Base-by-base conservation (phyloP, 1,140 invertebrate genomes). In the Drosophila teissieri region DNA sequence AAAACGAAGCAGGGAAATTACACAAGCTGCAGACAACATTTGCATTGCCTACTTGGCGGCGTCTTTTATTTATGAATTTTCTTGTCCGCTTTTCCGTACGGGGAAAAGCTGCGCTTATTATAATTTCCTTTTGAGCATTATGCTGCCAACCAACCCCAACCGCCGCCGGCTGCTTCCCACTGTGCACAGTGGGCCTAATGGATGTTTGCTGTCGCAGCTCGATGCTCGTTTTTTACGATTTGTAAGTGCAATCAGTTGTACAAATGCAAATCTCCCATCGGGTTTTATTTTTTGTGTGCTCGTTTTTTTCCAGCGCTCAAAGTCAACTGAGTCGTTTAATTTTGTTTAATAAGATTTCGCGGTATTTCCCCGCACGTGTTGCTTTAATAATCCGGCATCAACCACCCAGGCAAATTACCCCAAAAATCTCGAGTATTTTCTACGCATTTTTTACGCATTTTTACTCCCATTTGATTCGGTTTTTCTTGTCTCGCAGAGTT, bases 121-220 rank as follows among this genome's bases (percentile, higher is more conserved):
- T 89, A 84, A 88, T 90, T 84, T 89, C 61, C 61, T 34, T 74
- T 84, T 89, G 73, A 70, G 68, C 80, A 86, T 88, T 88, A 86
- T 52, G 39, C 62, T 40, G 22, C 42, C 24, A 24, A 45, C 42
- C 24, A 24, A 45, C 15, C 52, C 24, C 40, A 49, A 24, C 69
- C 56, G 11, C 22, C 14, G 22, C 19, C 11, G 61, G 64, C 15
- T 37, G 27, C 31, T 46, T 22, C 82, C 84, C 64, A 88, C 83
- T 88, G 83, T 88, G 83, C 84, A 88, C 84, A 88, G 82, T 86
- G 83, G 84, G 72, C 52, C 57, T 86, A 86, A 86, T 86, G 82
- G 78, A 65, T 67, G 61, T 86, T 83, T 45, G 51, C 56, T 83
- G 84, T 70, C 65, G 27, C 64, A 8, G 27, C 65, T 57, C 15